These are phyloP conservation scores for Neomonachus schauinslandi DNA, from an alignment of 2,113 vertebrate genomes.

Conservation along the genomic window DNA sequence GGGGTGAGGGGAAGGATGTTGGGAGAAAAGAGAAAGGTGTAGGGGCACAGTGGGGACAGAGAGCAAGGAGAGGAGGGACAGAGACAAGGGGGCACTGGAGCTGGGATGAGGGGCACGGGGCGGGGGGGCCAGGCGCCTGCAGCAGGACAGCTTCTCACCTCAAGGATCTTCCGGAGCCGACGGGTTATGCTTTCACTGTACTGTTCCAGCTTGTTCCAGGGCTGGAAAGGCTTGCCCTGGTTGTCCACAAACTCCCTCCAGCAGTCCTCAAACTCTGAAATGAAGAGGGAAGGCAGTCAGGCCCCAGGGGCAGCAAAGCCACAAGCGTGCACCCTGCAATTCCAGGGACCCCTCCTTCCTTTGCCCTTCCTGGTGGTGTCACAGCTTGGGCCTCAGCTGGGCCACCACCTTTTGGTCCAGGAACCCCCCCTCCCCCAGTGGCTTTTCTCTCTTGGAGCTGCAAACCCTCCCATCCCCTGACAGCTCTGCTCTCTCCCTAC, in stretches of 20 bases:
- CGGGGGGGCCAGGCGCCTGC: rapidly evolving
- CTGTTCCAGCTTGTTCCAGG: background rate
- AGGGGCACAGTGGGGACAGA: background rate
- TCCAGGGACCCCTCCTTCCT: background rate
- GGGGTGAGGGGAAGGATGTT: background rate
- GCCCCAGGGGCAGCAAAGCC: no score
- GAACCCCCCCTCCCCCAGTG: background rate
- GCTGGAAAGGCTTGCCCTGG: background rate
- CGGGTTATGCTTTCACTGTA: background rate
- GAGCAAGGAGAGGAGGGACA: background rate
- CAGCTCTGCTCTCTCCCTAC: conserved; percentile 12
- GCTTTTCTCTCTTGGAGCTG: background rate
- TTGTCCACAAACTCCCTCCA: conserved; percentile 53
- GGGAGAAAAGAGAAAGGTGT: background rate
- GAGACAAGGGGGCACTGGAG: background rate
- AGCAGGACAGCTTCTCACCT: background rate
- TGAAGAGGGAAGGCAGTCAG: background rate
- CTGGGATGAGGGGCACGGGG: rapidly evolving
- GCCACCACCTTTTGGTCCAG: background rate
- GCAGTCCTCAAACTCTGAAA: conserved; percentile 65
- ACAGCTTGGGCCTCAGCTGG: background rate
- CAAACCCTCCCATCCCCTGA: background rate
- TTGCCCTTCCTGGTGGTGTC: background rate
- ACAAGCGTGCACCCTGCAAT: background rate
- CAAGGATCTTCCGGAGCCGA: background rate